These are phyloP conservation scores for Okapia johnstoni DNA, from an alignment of 2,113 vertebrate species.

Conservation along the genomic window DNA sequence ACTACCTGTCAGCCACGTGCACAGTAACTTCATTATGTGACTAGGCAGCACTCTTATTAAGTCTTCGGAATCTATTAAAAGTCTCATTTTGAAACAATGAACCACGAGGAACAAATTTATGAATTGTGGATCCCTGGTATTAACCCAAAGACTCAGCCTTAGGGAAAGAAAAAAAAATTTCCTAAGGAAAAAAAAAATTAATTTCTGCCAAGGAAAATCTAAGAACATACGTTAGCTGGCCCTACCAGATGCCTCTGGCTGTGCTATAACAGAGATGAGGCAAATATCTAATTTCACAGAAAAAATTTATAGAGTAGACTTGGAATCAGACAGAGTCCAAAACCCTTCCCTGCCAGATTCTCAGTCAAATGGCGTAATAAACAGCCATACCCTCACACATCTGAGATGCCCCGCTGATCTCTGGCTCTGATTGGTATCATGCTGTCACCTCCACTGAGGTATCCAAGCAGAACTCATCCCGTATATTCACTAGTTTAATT, in stretches of 20 bases:
- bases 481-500: neutral
- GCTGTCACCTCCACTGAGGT: neutral
- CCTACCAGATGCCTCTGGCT: slow-evolving; percentile 43
- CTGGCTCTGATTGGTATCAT: neutral
- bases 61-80: slow-evolving; percentile 63
- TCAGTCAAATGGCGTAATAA: neutral
- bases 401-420: neutral
- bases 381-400: neutral
- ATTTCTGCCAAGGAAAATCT: slow-evolving; percentile 65
- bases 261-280: slow-evolving; percentile 23
- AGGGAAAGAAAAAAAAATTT: neutral
- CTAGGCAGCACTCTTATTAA: slow-evolving; percentile 49
- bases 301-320: slow-evolving; percentile 45
- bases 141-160: slow-evolving; percentile 53
- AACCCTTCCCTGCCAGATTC: neutral
- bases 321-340: neutral
- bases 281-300: slow-evolving; percentile 49
- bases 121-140: slow-evolving; percentile 45
- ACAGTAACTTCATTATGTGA: slow-evolving; percentile 52
- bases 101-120: slow-evolving; percentile 43
- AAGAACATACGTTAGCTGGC: slow-evolving; percentile 45
- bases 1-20: slow-evolving; percentile 46
- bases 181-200: slow-evolving; percentile 15
- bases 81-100: slow-evolving; percentile 61
- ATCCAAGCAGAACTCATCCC: neutral